Evolutionary conservation across 2,113 vertebrate species (phyloP).

Genomic region (Andinoacara biseriatus): DNA sequence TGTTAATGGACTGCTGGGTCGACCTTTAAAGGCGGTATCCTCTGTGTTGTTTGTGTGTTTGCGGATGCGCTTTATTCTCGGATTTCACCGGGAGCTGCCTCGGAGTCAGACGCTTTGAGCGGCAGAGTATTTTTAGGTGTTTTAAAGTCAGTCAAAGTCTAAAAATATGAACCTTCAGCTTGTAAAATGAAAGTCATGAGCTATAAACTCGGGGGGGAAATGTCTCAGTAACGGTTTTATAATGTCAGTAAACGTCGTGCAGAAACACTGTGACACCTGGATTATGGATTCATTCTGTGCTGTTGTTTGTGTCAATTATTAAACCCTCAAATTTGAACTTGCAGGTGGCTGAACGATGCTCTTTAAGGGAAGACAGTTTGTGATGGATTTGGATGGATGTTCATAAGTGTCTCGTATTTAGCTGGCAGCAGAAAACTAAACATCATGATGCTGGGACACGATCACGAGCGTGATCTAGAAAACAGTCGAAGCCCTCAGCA

Average conservation of each 20-base stretch:
- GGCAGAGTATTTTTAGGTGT: background rate
- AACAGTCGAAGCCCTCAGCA: too few species aligned
- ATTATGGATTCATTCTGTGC: too few species aligned
- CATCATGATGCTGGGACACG: too few species aligned
- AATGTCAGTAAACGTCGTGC: background rate
- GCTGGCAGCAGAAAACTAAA: too few species aligned
- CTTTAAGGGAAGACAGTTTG: too few species aligned
- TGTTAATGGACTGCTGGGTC: slow-evolving; percentile 26
- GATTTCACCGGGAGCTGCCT: background rate
- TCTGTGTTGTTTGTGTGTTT: background rate
- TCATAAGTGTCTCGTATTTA: too few species aligned
- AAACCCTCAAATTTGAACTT: too few species aligned
- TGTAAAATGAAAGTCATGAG: background rate
- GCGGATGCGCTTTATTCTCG: background rate
- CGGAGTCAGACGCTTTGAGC: background rate
- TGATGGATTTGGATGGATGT: too few species aligned
- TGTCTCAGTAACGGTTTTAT: background rate
- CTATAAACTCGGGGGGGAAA: background rate
- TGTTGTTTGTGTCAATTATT: background rate
- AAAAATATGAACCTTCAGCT: background rate
- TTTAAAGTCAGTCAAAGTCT: background rate
- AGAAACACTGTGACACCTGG: too few species aligned
- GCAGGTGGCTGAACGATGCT: background rate
- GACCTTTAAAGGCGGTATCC: background rate
- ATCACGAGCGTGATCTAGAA: too few species aligned